Evolutionary conservation across 2,797 vertebrate species (phyloP).

Genomic region (Phrynocephalus forsythii): DNA sequence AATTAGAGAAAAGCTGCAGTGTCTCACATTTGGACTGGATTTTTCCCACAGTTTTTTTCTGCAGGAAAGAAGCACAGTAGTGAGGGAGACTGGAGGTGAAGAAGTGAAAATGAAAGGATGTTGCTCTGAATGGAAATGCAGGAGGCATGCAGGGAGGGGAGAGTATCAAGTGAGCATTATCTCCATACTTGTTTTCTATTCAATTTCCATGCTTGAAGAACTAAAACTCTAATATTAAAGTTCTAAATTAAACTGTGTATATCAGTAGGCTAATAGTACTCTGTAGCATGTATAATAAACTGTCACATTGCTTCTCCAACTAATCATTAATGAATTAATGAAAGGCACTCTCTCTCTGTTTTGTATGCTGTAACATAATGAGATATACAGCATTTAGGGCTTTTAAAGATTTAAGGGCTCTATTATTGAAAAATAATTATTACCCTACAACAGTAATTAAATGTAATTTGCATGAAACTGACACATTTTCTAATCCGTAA

Average conservation of each 20-base stretch:
- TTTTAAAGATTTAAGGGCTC: conserved; percentile 70
- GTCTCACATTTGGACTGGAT: not conserved
- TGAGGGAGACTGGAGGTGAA: conserved; percentile 17
- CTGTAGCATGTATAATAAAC: conserved; percentile 67
- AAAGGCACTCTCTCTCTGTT: conserved; percentile 64
- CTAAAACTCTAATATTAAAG: conserved; percentile 67
- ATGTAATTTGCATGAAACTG: conserved; percentile 69
- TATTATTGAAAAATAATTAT: conserved; percentile 77
- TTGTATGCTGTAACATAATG: conserved; percentile 67
- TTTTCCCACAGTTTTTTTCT: not conserved
- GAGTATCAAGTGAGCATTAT: conserved; percentile 57
- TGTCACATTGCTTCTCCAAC: conserved; percentile 68
- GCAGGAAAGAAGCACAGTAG: not conserved
- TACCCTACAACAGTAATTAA: conserved; percentile 72
- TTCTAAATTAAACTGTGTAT: conserved; percentile 72
- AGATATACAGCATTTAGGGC: conserved; percentile 71
- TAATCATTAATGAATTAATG: conserved; percentile 71
- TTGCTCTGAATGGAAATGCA: conserved; percentile 6
- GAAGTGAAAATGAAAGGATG: not conserved
- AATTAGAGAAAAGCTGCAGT: not conserved
- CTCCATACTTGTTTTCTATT: conserved; percentile 65
- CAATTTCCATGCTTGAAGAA: conserved; percentile 68
- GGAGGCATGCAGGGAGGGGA: conserved; percentile 10
- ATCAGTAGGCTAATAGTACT: conserved; percentile 64
- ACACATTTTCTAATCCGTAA: conserved; percentile 68